A percentile compares a stretch with the other conserved stretches of the same genome.
phyloP scores from a whole-genome alignment of 37 sponge, comb jelly and placozoan genomes.

The Amphimedon queenslandica region DNA sequence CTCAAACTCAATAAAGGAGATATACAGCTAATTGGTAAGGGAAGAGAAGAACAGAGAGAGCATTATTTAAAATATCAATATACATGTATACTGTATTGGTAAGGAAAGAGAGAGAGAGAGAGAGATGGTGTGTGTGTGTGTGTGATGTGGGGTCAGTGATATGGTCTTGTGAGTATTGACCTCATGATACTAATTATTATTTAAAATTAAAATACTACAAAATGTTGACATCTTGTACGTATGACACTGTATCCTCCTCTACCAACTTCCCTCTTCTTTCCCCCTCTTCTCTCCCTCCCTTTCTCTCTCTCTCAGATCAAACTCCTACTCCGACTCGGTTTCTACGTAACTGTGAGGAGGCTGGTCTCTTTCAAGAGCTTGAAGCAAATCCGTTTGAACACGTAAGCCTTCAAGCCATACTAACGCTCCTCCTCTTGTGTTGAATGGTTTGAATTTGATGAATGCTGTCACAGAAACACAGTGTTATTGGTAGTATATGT shows the following conservation, averaged over 20 bases:
- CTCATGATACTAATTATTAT: too few relatives aligned
- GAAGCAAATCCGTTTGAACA: constrained; percentile 83
- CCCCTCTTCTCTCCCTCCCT: too few relatives aligned
- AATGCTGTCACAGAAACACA: neutral
- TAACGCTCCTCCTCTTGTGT: too few relatives aligned
- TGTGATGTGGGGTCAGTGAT: too few relatives aligned
- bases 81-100: neutral
- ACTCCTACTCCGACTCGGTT: constrained; percentile 94
- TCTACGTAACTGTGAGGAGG: constrained; percentile 67
- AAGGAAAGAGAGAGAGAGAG: constrained; percentile 12
- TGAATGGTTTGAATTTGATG: neutral
- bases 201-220: too few relatives aligned
- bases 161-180: too few relatives aligned
- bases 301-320: constrained; percentile 59
- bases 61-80: neutral
- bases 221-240: too few relatives aligned
- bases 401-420: too few relatives aligned
- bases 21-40: constrained; percentile 38
- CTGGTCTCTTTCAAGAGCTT: constrained; percentile 81
- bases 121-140: too few relatives aligned
- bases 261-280: too few relatives aligned
- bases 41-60: neutral
- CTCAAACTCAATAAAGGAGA: constrained; percentile 40
- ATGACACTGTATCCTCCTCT: too few relatives aligned
- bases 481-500: constrained; percentile 1